Base-by-base conservation (phyloP, 2,113 vertebrate species). In the Notechis scutatus region DNA sequence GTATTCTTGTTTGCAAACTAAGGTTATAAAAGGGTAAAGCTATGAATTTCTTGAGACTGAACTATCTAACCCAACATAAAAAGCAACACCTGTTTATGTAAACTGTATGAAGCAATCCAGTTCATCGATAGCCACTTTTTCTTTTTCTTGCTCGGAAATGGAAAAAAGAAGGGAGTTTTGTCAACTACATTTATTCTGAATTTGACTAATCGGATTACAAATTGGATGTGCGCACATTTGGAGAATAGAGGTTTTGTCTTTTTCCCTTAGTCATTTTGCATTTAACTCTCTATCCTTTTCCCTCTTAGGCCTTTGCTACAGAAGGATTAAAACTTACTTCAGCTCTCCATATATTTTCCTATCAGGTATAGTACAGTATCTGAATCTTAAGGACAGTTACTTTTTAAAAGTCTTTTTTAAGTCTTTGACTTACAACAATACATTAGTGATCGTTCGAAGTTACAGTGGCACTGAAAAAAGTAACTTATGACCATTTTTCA, bases 261-360 rank as follows among this genome's bases (percentile, higher is more conserved):
- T 64, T 39, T 59, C 29, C 3, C 47, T 61, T 64, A 64, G 18
- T 29, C 18, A 18, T 52, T 1, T 91, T 54, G 93, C 8, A 90
- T 74, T 92, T 94, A 96, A 15, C 85, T 93, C 8, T 7, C 11
- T 94, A 39, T n/a, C 81, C 92, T 96, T 90, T 92, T 39, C 1
- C 29, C 9, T 89, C 74, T 86, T 94, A 99, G 99, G 98, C 99
- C 96, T 98, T 99, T 95, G 98, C 99, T 93, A 97, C 98, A 94
- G 98, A 99, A 92, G 98, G 99, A 54, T 97, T 99, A 95, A 99
- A 99, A 95, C 97, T 99, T 95, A 98, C 98, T 94, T 98, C 98
- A 59, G 97, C 98, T 95, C 97, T 99, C 50, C 98, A 97, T 86
- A 96, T 96, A 12, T 98, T 99, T 96, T 98, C 98, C 92, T 96